Evolutionary conservation across 2,113 vertebrate species (phyloP), one percentile per base, ranked within the genome.

Genomic region (Oncorhynchus masou): DNA sequence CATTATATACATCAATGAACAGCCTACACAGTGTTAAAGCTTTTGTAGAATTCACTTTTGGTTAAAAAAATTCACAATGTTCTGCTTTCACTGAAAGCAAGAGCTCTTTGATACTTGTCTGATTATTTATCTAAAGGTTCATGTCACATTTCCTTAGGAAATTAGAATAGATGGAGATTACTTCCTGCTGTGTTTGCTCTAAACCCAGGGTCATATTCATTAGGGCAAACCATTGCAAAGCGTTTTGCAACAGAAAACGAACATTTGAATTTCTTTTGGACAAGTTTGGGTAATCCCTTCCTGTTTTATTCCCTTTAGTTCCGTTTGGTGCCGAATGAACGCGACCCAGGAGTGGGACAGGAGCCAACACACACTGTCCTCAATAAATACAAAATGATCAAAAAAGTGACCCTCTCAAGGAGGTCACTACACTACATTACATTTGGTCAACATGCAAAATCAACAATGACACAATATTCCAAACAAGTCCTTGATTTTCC

Each of bases 1-100:
- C 54, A 64, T 83, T 77, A 83, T 84, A 69, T 80, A 82, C 81
- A 83, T 64, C 73, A 84, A 76, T 54, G 66, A 76, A 70, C 79
- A 72, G 72, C 72, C 62, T 73, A 68, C 64, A 64, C 65, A 71
- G 79, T 34, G 59, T 72, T 69, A 5, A 71, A n/a, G 19, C 59
- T 75, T 31, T 67, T 27, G 16, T 45, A 25, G 6, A 77, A 31
- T 68, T 81, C 71, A 73, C 68, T 75, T 73, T 83, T 73, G 57
- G 16, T 75, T 65, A 3, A 27, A 27, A 27, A 27, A 27, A 27
- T 0, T 27, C 29, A 49, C 48, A 68, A 5, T 31, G 16, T 54
- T 64, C 70, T 93, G 93, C 95, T 96, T 96, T 96, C 95, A 93
- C 79, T 94, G 95, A 96, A 96, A 96, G 95, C 95, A 94, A 93